Evolutionary conservation across 2,797 vertebrate genomes (phyloP), one percentile per base, ranked within the genome.

Genomic region (Anguilla anguilla): DNA sequence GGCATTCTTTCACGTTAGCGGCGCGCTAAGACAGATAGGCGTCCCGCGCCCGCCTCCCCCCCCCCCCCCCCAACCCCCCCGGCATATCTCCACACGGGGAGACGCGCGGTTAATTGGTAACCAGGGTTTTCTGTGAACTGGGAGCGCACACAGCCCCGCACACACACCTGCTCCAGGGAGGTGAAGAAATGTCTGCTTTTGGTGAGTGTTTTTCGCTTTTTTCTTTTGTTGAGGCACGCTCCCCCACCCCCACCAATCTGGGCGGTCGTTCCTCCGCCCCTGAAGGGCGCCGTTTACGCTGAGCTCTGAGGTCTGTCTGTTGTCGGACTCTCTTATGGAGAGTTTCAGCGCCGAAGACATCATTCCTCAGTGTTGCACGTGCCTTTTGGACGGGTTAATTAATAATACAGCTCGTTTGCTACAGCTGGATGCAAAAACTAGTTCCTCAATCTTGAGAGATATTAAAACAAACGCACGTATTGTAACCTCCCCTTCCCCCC

Each of bases 1-100:
- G 92, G 93, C 95, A 97, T 97, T 97, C 96, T 96, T 95, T 95
- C 95, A 96, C 96, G 94, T 97, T 96, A 95, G 95, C 95, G 89
- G 95, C 95, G 95, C 95, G 92, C 90, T 90, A 92, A 89, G 90
- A 19, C 91, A 95, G 96, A 97, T 95, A 96, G 94, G 93, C 85
- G 87, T 87, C 85, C 17, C 83, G 85, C 87, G 82, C 92, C 94
- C 17, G 86, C 61, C 85, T 79, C 6, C 84, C 85, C 6, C 83
- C 83, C 86, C 77, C 91, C 94, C 11, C 84, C 84, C 57, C 51
- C 86, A n/a, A 31, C 43, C 28, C 59, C 51, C 59, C 28, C 28
- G 15, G 59, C 9, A 55, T 49, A 53, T 51, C 64, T 53, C 28
- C 17, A 72, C 59, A 49, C 19, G 2, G 67, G 57, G 59, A 57